Evolutionary conservation across 2,888 invertebrate species (phyloP).

Genomic region (Acanthopleura granulata): DNA sequence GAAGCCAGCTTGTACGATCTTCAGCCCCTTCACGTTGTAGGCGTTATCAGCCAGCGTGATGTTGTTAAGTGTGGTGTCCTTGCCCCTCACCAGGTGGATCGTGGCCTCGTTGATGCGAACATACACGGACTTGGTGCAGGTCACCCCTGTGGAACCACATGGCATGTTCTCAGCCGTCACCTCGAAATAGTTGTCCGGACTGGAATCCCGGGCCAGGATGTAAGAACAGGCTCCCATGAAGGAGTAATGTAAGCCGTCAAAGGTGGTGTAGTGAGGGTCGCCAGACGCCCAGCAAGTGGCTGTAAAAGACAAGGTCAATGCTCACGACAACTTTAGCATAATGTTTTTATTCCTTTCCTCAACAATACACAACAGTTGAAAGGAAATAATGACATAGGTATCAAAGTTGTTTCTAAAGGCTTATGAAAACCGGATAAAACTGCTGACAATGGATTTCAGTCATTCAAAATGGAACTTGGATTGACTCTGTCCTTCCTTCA

Average conservation of each 20-base stretch:
- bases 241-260: slow-evolving; percentile 85
- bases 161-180: slow-evolving; percentile 85
- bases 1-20: slow-evolving; percentile 74
- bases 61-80: slow-evolving; percentile 44
- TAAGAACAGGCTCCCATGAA: slow-evolving; percentile 92
- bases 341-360: not conserved
- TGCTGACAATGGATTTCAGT: no score
- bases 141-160: slow-evolving; percentile 86
- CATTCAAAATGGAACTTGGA: no score
- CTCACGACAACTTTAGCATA: not conserved
- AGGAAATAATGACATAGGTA: no score
- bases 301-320: slow-evolving; percentile 25
- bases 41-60: slow-evolving; percentile 34
- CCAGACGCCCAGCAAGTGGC: slow-evolving; percentile 84
- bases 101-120: slow-evolving; percentile 30
- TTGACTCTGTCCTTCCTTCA: no score
- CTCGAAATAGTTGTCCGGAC: slow-evolving; percentile 72
- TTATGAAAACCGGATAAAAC: no score
- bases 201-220: slow-evolving; percentile 66
- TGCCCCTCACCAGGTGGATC: slow-evolving; percentile 42
- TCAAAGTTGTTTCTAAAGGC: no score
- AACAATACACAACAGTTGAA: no score
- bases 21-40: slow-evolving; percentile 34
- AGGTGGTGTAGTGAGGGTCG: slow-evolving; percentile 89
- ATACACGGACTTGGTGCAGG: slow-evolving; percentile 79